Conservation (phyloP, 2,888 invertebrate species). For the Pogonocherus hispidulus region DNA sequence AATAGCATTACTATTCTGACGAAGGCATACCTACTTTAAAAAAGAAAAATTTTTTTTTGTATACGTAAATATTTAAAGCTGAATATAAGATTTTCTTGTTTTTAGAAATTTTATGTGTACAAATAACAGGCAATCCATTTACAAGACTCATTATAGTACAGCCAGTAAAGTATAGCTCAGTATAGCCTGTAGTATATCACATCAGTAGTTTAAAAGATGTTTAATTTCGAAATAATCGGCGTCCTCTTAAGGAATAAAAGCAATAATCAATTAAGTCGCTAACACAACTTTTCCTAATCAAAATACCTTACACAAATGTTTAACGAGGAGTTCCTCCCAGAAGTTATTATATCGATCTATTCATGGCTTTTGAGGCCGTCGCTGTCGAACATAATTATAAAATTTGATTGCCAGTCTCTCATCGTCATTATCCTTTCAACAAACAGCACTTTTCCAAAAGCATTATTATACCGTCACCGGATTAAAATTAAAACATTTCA, state of each 20-base stretch:
- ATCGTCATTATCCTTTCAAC: conserved; percentile 3
- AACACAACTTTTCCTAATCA: background rate
- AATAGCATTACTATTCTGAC: too few species aligned
- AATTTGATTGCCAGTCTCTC: background rate
- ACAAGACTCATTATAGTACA: too few species aligned
- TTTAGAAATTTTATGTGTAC: too few species aligned
- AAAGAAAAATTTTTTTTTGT: too few species aligned
- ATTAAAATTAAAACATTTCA: conserved; percentile 26
- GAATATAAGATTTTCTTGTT: too few species aligned
- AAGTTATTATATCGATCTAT: background rate
- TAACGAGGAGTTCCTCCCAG: background rate
- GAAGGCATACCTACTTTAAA: too few species aligned
- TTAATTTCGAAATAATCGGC: background rate
- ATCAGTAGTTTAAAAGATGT: too few species aligned
- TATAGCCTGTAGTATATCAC: too few species aligned
- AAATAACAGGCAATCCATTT: too few species aligned
- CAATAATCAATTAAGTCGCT: background rate
- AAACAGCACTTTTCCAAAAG: conserved; percentile 9
- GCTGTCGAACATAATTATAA: conserved; percentile 6
- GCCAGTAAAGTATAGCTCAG: too few species aligned
- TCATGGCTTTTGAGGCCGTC: background rate
- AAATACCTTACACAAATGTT: background rate
- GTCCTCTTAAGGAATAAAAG: background rate
- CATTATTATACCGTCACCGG: conserved; percentile 9
- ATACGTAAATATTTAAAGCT: too few species aligned